Evolutionary conservation across 2,888 invertebrate genomes (phyloP).

Genomic region (Napeogenes inachia): DNA sequence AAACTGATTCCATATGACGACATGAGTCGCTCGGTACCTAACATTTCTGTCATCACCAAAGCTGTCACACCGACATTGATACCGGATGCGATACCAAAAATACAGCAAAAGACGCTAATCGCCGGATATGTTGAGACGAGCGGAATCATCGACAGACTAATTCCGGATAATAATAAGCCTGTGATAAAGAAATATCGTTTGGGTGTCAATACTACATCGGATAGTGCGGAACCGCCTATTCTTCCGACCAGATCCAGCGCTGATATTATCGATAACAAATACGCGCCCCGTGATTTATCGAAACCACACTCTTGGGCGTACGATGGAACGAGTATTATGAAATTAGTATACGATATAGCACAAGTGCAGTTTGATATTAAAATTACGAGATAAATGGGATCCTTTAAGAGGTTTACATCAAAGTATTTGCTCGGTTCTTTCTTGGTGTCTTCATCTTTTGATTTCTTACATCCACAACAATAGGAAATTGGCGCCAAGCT

Average conservation of each 20-base stretch:
- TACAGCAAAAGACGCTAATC: slow-evolving; percentile 83
- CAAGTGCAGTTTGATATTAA: slow-evolving; percentile 90
- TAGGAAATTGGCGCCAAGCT: slow-evolving; percentile 69
- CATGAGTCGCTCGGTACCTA: slow-evolving; percentile 89
- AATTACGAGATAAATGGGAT: slow-evolving; percentile 89
- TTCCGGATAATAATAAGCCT: slow-evolving; percentile 86
- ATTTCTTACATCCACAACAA: slow-evolving; percentile 59
- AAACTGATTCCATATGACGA: slow-evolving; percentile 91
- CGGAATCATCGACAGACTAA: slow-evolving; percentile 84
- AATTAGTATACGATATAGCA: slow-evolving; percentile 92
- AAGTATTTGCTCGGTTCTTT: slow-evolving; percentile 81
- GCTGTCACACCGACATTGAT: slow-evolving; percentile 92
- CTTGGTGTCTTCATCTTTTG: slow-evolving; percentile 51
- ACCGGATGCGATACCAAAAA: slow-evolving; percentile 90
- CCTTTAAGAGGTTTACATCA: slow-evolving; percentile 83
- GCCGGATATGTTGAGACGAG: slow-evolving; percentile 80
- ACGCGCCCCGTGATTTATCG: slow-evolving; percentile 83
- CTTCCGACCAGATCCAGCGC: slow-evolving; percentile 88
- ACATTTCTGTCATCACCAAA: slow-evolving; percentile 91
- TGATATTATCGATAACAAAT: slow-evolving; percentile 87
- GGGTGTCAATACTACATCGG: slow-evolving; percentile 85
- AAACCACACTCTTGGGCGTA: slow-evolving; percentile 85
- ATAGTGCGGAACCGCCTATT: slow-evolving; percentile 90
- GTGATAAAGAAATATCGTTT: slow-evolving; percentile 90
- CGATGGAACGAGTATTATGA: slow-evolving; percentile 87